These are phyloP conservation scores for Drosophila truncata DNA, from an alignment of 1,140 invertebrate species.

Conservation along the genomic window DNA sequence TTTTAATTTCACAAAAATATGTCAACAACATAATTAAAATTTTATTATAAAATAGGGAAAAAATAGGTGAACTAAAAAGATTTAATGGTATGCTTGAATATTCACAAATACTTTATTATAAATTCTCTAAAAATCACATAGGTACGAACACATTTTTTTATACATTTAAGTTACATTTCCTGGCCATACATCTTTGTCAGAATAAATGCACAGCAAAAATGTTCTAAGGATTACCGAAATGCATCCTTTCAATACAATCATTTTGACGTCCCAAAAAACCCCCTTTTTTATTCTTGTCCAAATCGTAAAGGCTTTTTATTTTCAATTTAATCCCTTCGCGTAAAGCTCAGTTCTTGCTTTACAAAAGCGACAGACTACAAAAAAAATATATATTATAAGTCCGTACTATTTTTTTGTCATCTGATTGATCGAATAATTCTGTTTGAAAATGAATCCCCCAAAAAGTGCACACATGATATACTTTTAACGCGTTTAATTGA, in stretches of 20 bases:
- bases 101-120: not conserved
- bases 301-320: constrained; percentile 10
- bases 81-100: not conserved
- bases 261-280: not conserved
- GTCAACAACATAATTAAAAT: no score
- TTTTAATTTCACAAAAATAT: not conserved
- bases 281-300: not conserved
- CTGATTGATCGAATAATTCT: constrained; percentile 22
- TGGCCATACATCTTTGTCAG: not conserved
- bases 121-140: not conserved
- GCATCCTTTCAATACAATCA: constrained; percentile 4
- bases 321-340: constrained; percentile 2
- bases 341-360: constrained; percentile 5
- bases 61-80: not conserved
- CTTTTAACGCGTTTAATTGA: constrained; percentile 16
- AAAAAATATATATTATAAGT: constrained; percentile 11
- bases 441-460: constrained; percentile 11
- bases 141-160: not conserved
- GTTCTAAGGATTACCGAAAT: constrained; percentile 6
- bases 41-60: not conserved
- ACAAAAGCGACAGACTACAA: constrained; percentile 1
- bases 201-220: not conserved
- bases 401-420: not conserved
- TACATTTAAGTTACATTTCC: not conserved
- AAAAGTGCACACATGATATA: constrained; percentile 3